Evolutionary conservation across 2,113 vertebrate species (phyloP).

Genomic region (Thryonomys swinderianus): DNA sequence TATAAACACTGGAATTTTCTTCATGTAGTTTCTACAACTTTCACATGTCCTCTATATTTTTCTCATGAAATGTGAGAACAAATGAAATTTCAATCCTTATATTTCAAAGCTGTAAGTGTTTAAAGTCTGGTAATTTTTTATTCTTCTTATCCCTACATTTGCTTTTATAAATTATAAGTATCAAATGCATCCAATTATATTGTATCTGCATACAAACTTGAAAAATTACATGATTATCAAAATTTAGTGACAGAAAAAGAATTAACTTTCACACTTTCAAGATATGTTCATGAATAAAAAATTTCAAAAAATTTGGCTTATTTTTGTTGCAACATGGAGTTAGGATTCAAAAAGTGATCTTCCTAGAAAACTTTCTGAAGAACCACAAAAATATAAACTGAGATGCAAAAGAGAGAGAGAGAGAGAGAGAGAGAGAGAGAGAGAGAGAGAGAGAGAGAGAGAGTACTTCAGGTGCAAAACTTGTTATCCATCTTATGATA

Average conservation of each 20-base stretch:
- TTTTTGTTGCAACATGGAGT: background rate
- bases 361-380: background rate
- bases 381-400: background rate
- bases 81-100: slow-evolving; percentile 18
- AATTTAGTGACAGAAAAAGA: background rate
- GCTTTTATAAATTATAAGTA: background rate
- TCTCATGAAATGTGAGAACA: slow-evolving; percentile 33
- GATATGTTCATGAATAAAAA: background rate
- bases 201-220: background rate
- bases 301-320: background rate
- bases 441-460: too few species aligned
- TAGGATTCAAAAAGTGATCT: background rate
- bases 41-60: slow-evolving; percentile 33
- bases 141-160: background rate
- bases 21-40: slow-evolving; percentile 43
- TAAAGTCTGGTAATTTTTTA: background rate
- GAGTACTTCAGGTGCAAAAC: background rate
- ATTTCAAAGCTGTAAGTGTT: background rate
- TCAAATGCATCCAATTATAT: background rate
- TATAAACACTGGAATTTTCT: slow-evolving; percentile 44
- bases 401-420: background rate
- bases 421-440: too few species aligned
- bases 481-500: background rate
- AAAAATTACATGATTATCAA: background rate
- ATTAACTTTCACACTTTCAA: background rate